These are phyloP conservation scores for Apis cerana DNA, from an alignment of 1,140 invertebrate species.

Conservation along the genomic window DNA sequence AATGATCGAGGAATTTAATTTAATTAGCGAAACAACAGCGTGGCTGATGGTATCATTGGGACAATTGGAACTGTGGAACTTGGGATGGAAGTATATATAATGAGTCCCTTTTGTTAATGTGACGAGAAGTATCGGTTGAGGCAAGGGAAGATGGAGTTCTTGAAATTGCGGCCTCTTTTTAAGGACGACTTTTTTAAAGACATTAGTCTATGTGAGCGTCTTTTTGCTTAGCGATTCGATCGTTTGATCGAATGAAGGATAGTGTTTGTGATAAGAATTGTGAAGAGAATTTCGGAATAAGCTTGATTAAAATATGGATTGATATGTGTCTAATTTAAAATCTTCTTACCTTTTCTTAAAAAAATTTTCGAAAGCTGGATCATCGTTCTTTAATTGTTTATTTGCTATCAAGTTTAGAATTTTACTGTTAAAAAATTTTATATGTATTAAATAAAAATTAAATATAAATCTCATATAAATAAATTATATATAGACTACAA, in stretches of 20 bases:
- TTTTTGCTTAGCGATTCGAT: background rate
- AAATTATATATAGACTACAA: too few species aligned
- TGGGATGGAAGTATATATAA: background rate
- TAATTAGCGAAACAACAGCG: background rate
- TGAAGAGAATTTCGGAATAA: background rate
- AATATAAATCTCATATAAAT: too few species aligned
- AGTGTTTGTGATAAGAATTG: background rate
- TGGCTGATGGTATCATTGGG: conserved; percentile 5
- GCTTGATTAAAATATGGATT: background rate
- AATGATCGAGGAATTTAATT: conserved; percentile 5
- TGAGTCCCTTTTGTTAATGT: background rate
- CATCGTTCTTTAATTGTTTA: too few species aligned
- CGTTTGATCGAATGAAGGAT: background rate
- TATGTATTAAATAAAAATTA: too few species aligned
- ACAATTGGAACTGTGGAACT: background rate
- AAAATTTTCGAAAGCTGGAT: too few species aligned
- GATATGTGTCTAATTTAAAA: too few species aligned
- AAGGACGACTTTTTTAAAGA: background rate
- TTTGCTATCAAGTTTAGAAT: too few species aligned
- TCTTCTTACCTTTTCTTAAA: too few species aligned
- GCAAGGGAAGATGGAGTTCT: background rate
- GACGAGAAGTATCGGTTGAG: background rate
- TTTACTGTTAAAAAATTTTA: too few species aligned
- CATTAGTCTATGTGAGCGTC: background rate
- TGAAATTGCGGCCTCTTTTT: conserved; percentile 3